A percentile compares a stretch with the other conserved stretches of the same genome.
phyloP scores from a whole-genome alignment of 2,113 vertebrate genomes.

The Ictalurus furcatus region DNA sequence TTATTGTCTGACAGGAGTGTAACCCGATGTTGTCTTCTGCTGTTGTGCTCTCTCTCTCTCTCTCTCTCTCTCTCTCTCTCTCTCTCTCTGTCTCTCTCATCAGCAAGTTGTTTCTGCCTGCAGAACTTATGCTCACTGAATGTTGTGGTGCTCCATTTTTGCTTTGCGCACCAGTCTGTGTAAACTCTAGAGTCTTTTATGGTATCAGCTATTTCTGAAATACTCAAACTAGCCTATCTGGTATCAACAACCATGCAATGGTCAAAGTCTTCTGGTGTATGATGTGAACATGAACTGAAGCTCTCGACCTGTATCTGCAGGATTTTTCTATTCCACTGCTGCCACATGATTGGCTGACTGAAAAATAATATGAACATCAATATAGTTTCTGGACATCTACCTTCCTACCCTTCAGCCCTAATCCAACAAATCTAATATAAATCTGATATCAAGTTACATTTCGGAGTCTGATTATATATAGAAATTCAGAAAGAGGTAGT shows the following conservation, averaged over 20 bases:
- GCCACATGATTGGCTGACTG: not conserved
- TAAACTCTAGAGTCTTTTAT: not conserved
- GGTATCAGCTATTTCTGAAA: not conserved
- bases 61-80: too few species aligned
- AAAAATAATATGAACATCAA: not conserved
- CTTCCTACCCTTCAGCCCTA: not conserved
- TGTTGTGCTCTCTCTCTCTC: not conserved
- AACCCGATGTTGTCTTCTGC: not conserved
- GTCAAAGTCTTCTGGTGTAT: too few species aligned
- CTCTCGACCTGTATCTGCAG: too few species aligned
- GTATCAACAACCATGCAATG: not conserved
- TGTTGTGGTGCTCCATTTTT: too few species aligned
- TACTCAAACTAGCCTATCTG: not conserved
- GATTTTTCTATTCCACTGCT: not conserved
- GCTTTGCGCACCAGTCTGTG: too few species aligned
- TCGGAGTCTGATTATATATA: not conserved
- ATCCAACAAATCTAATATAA: not conserved
- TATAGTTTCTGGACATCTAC: not conserved
- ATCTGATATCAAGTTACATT: not conserved
- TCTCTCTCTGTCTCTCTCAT: not conserved
- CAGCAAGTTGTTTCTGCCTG: not conserved
- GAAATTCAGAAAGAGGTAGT: not conserved
- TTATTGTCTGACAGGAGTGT: not conserved
- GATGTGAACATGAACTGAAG: too few species aligned
- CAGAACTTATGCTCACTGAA: too few species aligned